A percentile compares a stretch with the other conserved stretches of the same genome.
Evolutionary conservation across 2,888 invertebrate species (phyloP).

Genomic region (Rhogogaster chlorosoma): DNA sequence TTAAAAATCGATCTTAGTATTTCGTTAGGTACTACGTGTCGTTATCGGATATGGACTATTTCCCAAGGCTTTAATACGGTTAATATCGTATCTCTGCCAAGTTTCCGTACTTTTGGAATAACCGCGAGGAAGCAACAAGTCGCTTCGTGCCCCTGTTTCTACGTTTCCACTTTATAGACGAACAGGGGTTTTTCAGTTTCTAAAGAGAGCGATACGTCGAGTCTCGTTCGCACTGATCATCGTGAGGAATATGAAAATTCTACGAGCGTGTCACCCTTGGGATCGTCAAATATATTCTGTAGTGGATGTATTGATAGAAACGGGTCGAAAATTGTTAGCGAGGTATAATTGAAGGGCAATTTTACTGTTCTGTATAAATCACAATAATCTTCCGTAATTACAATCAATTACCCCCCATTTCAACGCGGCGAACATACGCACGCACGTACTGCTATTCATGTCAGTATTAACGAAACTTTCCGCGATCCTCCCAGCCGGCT

Average conservation of each 20-base stretch:
- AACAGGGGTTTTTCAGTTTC: background rate
- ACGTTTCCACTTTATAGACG: background rate
- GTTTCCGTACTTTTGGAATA: background rate
- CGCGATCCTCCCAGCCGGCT: background rate
- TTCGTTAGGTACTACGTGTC: background rate
- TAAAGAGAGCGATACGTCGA: background rate
- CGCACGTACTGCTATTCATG: conserved; percentile 5
- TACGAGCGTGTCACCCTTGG: background rate
- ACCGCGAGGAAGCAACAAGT: background rate
- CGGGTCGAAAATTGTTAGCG: conserved; percentile 24
- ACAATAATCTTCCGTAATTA: conserved; percentile 68
- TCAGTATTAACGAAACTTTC: conserved; percentile 34
- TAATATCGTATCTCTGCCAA: conserved; percentile 3
- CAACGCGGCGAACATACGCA: background rate
- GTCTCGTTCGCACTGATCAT: background rate
- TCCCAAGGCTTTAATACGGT: background rate
- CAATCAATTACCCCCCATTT: conserved; percentile 61
- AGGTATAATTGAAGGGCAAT: conserved; percentile 68
- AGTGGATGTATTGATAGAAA: background rate
- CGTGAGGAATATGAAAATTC: background rate
- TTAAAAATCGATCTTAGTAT: background rate
- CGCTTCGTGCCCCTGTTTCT: background rate
- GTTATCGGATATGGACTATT: background rate
- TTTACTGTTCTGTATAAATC: conserved; percentile 67
- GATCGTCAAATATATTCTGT: background rate